phyloP scores from a whole-genome alignment of 2,797 vertebrate genomes.

The Pantherophis alleghaniensis region DNA sequence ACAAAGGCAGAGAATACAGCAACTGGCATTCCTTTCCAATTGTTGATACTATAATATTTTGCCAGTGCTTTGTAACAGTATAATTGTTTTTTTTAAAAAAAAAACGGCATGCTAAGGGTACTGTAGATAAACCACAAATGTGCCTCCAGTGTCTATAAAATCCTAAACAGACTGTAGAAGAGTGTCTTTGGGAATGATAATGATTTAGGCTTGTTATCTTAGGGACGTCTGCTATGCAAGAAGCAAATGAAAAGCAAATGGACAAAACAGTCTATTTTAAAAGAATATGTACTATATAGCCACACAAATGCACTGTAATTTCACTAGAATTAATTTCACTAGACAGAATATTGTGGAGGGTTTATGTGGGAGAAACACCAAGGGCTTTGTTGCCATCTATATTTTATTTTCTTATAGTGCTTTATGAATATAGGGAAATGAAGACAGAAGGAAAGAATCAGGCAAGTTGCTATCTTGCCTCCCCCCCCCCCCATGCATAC shows the following conservation, averaged over 20 bases:
- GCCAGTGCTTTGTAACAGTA: background rate
- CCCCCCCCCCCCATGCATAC: slow-evolving; percentile 42
- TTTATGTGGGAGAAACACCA: background rate
- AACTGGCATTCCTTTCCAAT: background rate
- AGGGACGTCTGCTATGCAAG: slow-evolving; percentile 38
- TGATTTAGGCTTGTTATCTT: slow-evolving; percentile 43
- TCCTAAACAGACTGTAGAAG: slow-evolving; percentile 58
- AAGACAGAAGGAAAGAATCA: background rate
- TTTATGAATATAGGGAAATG: slow-evolving; percentile 39
- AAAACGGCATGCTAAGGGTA: background rate
- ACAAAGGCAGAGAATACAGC: background rate
- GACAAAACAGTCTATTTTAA: background rate
- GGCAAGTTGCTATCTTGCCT: slow-evolving; percentile 51
- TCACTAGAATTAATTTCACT: slow-evolving; percentile 4
- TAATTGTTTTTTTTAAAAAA: background rate
- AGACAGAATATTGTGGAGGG: background rate
- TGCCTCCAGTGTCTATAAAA: slow-evolving; percentile 51
- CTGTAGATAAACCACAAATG: slow-evolving; percentile 8
- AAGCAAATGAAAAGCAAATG: slow-evolving; percentile 37
- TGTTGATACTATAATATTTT: slow-evolving; percentile 7
- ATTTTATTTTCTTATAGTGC: slow-evolving; percentile 30
- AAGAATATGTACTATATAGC: background rate
- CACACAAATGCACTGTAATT: background rate
- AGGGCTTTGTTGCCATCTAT: slow-evolving; percentile 27
- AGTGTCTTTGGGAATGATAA: slow-evolving; percentile 58